Base-by-base conservation (phyloP, 2,113 vertebrate species). In the Fregata magnificens region DNA sequence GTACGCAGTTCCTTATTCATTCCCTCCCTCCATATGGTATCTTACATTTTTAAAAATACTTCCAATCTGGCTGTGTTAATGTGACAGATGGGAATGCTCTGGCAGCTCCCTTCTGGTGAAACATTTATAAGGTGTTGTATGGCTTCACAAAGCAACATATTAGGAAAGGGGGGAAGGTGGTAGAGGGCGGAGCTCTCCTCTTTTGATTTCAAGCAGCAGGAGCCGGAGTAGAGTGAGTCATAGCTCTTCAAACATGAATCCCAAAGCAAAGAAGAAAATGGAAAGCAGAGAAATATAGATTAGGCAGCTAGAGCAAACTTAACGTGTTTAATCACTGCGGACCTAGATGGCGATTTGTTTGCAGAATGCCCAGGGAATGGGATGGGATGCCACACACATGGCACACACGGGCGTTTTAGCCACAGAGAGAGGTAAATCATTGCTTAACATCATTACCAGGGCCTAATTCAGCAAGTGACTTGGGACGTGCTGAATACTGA, bases 71-170 rank as follows among this genome's bases (percentile, higher is more conserved):
- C 86, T 66, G 52, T 32, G 71, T 40, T 92, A 71, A 82, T 47
- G 71, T 72, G 82, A 83, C 95, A 96, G 93, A 97, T 90, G 65
- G 88, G 95, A 91, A 89, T 67, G 42, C 76, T 94, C 87, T 80
- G 84, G 91, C 72, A 93, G 36, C 29, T 92, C 73, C 67, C 71
- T 92, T 42, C 86, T 86, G 84, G 45, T 93, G 93, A 96, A 98
- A 98, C 85, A 97, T 98, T 98, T 96, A 95, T 91, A 96, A 89
- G 89, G 86, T 92, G 86, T 7, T 85, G 77, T 55, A 58, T 28
- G 83, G 87, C 87, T 96, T 97, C 92, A 93, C 69, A 96, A 98
- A 94, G 91, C 83, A 83, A 65, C 15, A 7, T 61, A 89, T 70
- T 69, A 94, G 53, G 88, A 86, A 86, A 93, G 52, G 66, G 9